Percentiles rank a stretch among this genome's conserved stretches.
Conservation (phyloP, 2,888 invertebrate species). For the Coremacera marginata region DNA sequence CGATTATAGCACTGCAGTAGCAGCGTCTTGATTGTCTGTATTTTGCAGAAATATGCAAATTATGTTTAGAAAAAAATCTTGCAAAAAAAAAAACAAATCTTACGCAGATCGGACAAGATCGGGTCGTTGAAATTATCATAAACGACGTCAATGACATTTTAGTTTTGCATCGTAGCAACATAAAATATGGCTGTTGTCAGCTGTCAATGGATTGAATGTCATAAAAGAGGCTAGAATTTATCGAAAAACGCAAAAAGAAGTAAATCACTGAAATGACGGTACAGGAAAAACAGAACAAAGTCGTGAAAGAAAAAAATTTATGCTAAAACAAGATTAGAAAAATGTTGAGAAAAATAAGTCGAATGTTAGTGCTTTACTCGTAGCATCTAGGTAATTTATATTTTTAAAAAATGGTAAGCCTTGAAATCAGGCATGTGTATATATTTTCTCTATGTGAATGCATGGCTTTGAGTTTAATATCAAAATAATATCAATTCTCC, state of each 20-base stretch:
- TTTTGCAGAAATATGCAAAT: background rate
- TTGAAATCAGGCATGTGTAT: too few species aligned
- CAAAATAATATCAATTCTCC: too few species aligned
- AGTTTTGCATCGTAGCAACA: background rate
- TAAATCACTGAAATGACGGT: background rate
- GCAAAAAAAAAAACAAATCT: background rate
- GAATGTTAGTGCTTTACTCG: too few species aligned
- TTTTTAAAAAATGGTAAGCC: too few species aligned
- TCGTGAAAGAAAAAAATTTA: too few species aligned
- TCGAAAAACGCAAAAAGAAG: background rate
- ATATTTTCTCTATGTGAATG: too few species aligned
- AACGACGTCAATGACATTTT: constrained; percentile 33
- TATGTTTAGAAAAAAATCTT: background rate
- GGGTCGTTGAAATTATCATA: constrained; percentile 27
- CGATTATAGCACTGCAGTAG: background rate
- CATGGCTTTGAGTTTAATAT: too few species aligned
- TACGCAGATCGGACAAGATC: constrained; percentile 27
- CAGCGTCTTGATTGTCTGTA: background rate
- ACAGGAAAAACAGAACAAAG: too few species aligned
- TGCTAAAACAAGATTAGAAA: too few species aligned
- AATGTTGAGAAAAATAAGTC: too few species aligned
- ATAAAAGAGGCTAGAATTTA: constrained; percentile 2
- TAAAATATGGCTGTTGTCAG: background rate
- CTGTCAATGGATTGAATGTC: constrained; percentile 21
- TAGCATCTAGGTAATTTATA: too few species aligned